Base-by-base conservation (phyloP, 1,140 invertebrate species). In the Camponotus floridanus region DNA sequence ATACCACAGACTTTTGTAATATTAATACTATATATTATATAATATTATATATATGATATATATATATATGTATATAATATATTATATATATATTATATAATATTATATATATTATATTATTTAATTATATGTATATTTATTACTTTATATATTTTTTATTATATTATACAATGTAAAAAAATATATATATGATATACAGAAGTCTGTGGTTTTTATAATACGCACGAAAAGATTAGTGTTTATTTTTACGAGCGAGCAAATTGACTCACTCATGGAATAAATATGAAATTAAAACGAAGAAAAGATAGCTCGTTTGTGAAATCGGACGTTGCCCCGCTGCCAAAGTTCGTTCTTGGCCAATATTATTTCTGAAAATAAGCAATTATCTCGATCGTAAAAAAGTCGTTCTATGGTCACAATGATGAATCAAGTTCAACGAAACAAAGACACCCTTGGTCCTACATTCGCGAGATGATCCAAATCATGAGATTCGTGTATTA, bases 361-460 rank as follows among this genome's bases (percentile, higher is more conserved):
- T 78, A 65, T 15, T 36, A 39, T 39, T 15, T 36, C 33, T 9
- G 33, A 79, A 79, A 79, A 26, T 15, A 26, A 2, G 31, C 3
- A n/a, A 33, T 80, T 68, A 80, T 80, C 45, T 80, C 31, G n/a
- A 33, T 55, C 42, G 18, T 13, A 18, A n/a, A 33, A 9, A n/a
- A 64, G 9, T 8, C 21, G 2, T 9, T 33, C 55, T 51, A 1
- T 26, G 48, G 15, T 55, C 26, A 26, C 33, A 48, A 31, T 45
- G 15, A 7, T 33, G 11, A 67, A 70, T 80, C n/a, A 68, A 68
- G 76, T 80, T 68, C 33, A 68, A 1, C 31, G 11, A 21, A 11
- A 57, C 70, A n/a, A 68, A 68, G n/a, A 55, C 64, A 64, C n/a
- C 33, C 76, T 79, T 79, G 76, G 65, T 79, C 62, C 45, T 9